phyloP scores from a whole-genome alignment of 1,140 invertebrate species.

The Plectrocnemia conspersa region DNA sequence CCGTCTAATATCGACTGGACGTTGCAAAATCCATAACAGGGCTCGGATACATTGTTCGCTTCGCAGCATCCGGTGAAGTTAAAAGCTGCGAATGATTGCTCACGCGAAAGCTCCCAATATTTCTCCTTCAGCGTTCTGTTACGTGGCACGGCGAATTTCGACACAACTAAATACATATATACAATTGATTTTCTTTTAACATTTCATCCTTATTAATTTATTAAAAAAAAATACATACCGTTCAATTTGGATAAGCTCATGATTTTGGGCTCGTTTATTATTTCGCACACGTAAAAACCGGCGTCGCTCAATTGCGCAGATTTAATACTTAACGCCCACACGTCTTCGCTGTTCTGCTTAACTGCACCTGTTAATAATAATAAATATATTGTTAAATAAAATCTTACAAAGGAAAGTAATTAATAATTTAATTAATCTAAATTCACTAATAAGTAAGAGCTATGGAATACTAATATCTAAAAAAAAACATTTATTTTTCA shows the following conservation, averaged over 20 bases:
- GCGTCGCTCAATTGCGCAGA: slow-evolving; percentile 62
- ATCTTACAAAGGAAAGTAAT: neutral
- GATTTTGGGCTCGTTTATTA: slow-evolving; percentile 73
- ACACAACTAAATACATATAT: neutral
- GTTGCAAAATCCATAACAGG: slow-evolving; percentile 74
- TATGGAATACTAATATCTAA: too few species aligned
- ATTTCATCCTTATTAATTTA: neutral
- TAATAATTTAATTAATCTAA: too few species aligned
- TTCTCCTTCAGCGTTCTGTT: slow-evolving; percentile 45
- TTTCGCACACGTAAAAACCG: slow-evolving; percentile 75
- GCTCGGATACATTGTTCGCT: slow-evolving; percentile 58
- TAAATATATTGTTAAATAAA: slow-evolving; percentile 2
- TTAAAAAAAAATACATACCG: slow-evolving; percentile 56
- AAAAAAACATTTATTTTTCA: too few species aligned
- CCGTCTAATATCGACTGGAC: slow-evolving; percentile 77
- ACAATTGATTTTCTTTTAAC: too few species aligned
- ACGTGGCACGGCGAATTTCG: slow-evolving; percentile 41
- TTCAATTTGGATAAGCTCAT: slow-evolving; percentile 70
- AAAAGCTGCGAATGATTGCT: slow-evolving; percentile 42
- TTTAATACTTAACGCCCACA: slow-evolving; percentile 78
- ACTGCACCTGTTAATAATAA: slow-evolving; percentile 42
- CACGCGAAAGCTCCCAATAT: slow-evolving; percentile 46
- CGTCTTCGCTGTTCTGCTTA: slow-evolving; percentile 61
- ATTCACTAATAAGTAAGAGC: too few species aligned
- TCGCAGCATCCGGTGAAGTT: slow-evolving; percentile 76